Base-by-base conservation (phyloP, 2,888 invertebrate species). In the Drosophila sordidapex region DNA sequence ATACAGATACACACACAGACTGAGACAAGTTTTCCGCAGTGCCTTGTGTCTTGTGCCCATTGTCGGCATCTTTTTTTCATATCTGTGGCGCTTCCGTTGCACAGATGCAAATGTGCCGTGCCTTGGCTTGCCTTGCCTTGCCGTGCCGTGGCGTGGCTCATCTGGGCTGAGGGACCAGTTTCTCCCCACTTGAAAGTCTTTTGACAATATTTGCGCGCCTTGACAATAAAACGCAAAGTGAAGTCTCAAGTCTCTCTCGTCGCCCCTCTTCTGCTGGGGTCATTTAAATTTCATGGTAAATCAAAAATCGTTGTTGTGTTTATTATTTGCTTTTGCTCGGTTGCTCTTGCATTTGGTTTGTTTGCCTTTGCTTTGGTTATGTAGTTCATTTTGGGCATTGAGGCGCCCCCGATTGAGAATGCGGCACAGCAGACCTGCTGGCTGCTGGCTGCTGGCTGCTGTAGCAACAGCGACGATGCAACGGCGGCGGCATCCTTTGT, bases 281-380 rank as follows among this genome's bases (percentile, higher is more conserved):
- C 88, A 88, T 88, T 87, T 85, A 88, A 87, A 87, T 87, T 87
- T 87, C 87, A 87, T 88, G 87, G 73, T 87, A 87, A 87, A 87
- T 87, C 87, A 87, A 87, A 88, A 86, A 83, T 81, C 72, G 85
- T 80, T 82, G 81, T 86, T 82, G 82, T 87, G 83, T 82, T 83
- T 84, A 86, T 82, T 84, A 86, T 83, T 83, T 86, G 82, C 81
- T 79, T 81, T 79, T 76, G 69, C 62, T 64, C 46, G 62, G 54
- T 52, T 58, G 58, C 29, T 56, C 49, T 53, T 60, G 57, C 29
- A 51, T 36, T 58, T 35, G 63, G 15, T 49, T 49, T 38, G 62
- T 66, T 54, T 49, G 57, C 25, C 57, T 51, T 75, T 77, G 76
- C 25, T 53, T 53, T 36, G 53, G 64, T 49, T 35, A 61, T 65